Percentiles rank a stretch among this genome's conserved stretches.
These are phyloP conservation scores for Ophion ellenae DNA, from an alignment of 2,888 invertebrate species.

Conservation along the genomic window DNA sequence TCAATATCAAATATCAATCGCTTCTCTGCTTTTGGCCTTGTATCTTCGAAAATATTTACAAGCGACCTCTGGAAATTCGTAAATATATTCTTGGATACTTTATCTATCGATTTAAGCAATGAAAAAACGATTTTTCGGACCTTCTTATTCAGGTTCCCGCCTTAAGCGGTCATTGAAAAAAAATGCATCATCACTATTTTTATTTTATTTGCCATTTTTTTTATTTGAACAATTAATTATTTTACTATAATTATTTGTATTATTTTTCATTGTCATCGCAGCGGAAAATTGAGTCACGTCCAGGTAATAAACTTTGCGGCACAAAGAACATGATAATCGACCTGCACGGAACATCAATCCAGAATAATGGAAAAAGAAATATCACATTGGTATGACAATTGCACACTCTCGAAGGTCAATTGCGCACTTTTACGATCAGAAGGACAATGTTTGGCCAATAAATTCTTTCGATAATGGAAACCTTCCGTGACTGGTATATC, in stretches of 20 bases:
- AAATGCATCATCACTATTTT: background rate
- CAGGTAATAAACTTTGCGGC: background rate
- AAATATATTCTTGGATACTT: too few species aligned
- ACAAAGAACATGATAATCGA: background rate
- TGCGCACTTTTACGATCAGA: background rate
- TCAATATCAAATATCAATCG: too few species aligned
- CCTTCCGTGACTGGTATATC: background rate
- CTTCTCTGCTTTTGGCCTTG: too few species aligned
- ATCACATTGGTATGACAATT: background rate
- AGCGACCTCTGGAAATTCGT: too few species aligned
- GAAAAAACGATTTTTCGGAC: too few species aligned
- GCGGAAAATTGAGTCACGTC: background rate
- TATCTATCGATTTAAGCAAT: too few species aligned
- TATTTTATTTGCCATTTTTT: background rate
- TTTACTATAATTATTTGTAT: background rate
- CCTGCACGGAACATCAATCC: background rate
- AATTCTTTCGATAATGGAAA: background rate
- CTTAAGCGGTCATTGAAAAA: too few species aligned
- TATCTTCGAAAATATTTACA: too few species aligned
- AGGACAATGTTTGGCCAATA: background rate
- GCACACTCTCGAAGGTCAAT: background rate
- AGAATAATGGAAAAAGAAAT: conserved; percentile 11
- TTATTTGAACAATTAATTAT: background rate
- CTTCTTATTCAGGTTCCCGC: too few species aligned
- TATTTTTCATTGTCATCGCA: background rate